Conservation (phyloP, 2,797 vertebrate species). For the Emys orbicularis region DNA sequence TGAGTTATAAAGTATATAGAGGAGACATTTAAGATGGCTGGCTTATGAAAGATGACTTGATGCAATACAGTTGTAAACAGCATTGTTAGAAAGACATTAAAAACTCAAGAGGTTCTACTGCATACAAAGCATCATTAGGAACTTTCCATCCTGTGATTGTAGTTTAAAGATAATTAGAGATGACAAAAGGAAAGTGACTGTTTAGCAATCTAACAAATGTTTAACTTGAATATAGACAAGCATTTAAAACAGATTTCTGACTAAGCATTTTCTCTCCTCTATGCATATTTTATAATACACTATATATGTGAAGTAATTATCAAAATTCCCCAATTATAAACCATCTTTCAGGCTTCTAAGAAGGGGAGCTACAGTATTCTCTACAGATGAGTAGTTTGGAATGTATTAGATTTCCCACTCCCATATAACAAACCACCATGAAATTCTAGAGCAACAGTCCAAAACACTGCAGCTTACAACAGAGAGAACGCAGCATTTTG, state of each 20-base stretch:
- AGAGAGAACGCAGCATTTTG: neutral
- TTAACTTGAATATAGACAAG: neutral
- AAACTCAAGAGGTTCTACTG: neutral
- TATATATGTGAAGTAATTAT: neutral
- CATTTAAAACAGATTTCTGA: neutral
- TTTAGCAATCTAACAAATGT: neutral
- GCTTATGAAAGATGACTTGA: conserved; percentile 23
- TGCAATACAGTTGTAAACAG: neutral
- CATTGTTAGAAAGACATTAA: conserved; percentile 16
- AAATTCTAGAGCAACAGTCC: neutral
- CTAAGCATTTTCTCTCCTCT: neutral
- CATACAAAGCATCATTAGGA: neutral
- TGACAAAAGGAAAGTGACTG: neutral
- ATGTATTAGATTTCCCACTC: neutral
- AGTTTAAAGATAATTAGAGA: neutral
- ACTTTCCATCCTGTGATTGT: neutral
- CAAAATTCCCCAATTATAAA: neutral
- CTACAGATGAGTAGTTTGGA: neutral
- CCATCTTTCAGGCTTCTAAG: neutral
- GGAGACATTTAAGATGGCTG: neutral
- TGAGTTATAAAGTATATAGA: neutral
- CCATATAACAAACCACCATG: neutral
- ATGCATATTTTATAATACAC: neutral
- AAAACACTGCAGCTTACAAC: neutral
- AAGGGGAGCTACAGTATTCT: neutral